These are phyloP conservation scores for Zaprionus capensis DNA, from an alignment of 1,140 invertebrate genomes.

Conservation along the genomic window DNA sequence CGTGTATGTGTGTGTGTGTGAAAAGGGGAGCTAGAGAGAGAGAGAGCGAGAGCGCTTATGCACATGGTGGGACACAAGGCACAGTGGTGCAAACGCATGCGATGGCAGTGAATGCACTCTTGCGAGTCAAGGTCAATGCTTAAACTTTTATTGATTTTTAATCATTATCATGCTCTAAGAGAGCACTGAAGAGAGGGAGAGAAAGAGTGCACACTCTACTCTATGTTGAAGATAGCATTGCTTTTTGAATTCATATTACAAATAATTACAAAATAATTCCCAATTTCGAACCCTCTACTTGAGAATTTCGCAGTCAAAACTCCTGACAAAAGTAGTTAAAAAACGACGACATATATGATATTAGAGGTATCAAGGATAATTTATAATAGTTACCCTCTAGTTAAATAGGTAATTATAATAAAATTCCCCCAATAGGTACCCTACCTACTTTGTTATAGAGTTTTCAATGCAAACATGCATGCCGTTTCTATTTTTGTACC, in stretches of 20 bases:
- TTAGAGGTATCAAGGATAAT: neutral
- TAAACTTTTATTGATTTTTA: neutral
- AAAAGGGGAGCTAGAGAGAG: neutral
- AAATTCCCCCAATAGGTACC: too few species aligned
- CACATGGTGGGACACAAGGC: neutral
- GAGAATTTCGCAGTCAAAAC: too few species aligned
- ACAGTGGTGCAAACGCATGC: conserved; percentile 8
- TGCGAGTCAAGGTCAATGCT: conserved; percentile 22
- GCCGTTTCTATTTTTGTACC: too few species aligned
- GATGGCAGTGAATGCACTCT: neutral
- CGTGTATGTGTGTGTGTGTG: neutral
- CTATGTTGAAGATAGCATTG: neutral
- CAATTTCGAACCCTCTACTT: too few species aligned
- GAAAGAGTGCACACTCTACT: too few species aligned
- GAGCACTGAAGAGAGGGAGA: too few species aligned
- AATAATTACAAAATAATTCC: too few species aligned
- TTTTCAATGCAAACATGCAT: too few species aligned
- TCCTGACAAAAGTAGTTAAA: neutral
- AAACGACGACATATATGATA: neutral
- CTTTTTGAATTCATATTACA: neutral
- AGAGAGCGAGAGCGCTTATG: neutral
- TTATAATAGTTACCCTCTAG: too few species aligned
- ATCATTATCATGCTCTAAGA: neutral
- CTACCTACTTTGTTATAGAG: too few species aligned
- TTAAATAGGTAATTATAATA: too few species aligned